phyloP scores from a whole-genome alignment of 2,888 invertebrate genomes.

The Lissocephala sabroskyi region DNA sequence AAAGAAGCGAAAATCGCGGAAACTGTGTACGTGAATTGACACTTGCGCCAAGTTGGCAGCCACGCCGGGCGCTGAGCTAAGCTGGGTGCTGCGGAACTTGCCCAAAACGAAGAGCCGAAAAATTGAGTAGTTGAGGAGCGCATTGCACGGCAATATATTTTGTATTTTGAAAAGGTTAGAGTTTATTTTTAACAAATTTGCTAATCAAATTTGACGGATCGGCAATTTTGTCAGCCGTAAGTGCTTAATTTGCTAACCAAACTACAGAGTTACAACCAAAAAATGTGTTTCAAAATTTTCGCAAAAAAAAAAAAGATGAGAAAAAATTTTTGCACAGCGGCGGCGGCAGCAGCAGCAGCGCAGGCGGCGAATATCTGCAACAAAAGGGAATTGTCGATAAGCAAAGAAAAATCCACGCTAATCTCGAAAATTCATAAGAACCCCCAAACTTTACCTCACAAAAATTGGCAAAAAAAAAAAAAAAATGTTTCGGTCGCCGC shows the following conservation, averaged over 20 bases:
- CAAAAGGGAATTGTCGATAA: constrained; percentile 40
- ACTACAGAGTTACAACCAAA: constrained; percentile 27
- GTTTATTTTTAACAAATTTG: constrained; percentile 27
- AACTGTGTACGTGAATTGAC: background rate
- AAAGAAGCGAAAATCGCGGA: background rate
- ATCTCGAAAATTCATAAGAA: too few relatives aligned
- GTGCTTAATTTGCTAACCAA: constrained; percentile 29
- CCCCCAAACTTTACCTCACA: too few relatives aligned
- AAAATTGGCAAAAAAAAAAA: too few relatives aligned
- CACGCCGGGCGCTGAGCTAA: constrained; percentile 8
- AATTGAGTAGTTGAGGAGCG: constrained; percentile 52
- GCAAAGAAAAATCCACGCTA: constrained; percentile 31
- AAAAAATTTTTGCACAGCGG: constrained; percentile 59
- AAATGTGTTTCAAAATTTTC: constrained; percentile 26
- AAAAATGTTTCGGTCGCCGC: constrained; percentile 6
- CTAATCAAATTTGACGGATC: constrained; percentile 23
- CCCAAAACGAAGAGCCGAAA: constrained; percentile 58
- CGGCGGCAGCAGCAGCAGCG: constrained; percentile 34
- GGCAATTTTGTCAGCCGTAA: constrained; percentile 52
- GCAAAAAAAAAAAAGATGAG: constrained; percentile 43
- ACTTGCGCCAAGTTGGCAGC: constrained; percentile 32
- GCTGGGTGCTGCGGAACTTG: constrained; percentile 34
- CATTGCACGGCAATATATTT: constrained; percentile 64
- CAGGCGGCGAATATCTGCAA: constrained; percentile 47
- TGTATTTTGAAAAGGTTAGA: constrained; percentile 53